Conservation (phyloP, 2,797 vertebrate species). For the Anabas testudineus region DNA sequence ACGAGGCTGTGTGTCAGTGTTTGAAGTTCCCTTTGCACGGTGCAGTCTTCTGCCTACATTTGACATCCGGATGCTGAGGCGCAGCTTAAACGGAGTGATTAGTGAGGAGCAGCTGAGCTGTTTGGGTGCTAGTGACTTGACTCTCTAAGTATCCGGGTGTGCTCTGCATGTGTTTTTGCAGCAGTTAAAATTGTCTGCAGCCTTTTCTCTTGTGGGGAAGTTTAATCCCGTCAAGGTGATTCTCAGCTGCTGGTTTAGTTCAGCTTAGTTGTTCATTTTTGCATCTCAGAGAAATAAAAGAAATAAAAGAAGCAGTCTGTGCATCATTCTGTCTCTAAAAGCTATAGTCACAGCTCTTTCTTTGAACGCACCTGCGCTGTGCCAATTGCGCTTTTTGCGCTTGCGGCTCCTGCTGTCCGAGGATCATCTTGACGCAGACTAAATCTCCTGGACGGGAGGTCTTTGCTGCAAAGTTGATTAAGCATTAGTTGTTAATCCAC, state of each 20-base stretch:
- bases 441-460: constrained; percentile 48
- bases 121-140: constrained; percentile 29
- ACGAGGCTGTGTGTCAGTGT: neutral
- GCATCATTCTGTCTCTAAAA: neutral
- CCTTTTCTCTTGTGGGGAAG: constrained; percentile 33
- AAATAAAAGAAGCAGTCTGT: neutral
- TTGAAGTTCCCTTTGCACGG: neutral
- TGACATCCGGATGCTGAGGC: constrained; percentile 49
- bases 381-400: constrained; percentile 17
- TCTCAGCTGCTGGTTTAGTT: neutral
- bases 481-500: constrained; percentile 76
- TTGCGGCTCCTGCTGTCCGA: constrained; percentile 17
- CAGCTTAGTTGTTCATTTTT: constrained; percentile 8
- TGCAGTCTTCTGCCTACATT: constrained; percentile 2
- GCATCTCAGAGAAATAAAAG: neutral
- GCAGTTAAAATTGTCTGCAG: constrained; percentile 3
- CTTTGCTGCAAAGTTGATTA: constrained; percentile 73
- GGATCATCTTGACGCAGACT: constrained; percentile 50
- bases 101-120: constrained; percentile 61
- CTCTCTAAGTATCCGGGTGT: constrained; percentile 40
- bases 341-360: neutral
- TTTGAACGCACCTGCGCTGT: constrained; percentile 28
- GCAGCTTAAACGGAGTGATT: constrained; percentile 67
- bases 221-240: constrained; percentile 28
- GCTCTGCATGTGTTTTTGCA: constrained; percentile 43